These are phyloP conservation scores for Emydoidea blandingii DNA, from an alignment of 2,797 vertebrate species.

Conservation along the genomic window DNA sequence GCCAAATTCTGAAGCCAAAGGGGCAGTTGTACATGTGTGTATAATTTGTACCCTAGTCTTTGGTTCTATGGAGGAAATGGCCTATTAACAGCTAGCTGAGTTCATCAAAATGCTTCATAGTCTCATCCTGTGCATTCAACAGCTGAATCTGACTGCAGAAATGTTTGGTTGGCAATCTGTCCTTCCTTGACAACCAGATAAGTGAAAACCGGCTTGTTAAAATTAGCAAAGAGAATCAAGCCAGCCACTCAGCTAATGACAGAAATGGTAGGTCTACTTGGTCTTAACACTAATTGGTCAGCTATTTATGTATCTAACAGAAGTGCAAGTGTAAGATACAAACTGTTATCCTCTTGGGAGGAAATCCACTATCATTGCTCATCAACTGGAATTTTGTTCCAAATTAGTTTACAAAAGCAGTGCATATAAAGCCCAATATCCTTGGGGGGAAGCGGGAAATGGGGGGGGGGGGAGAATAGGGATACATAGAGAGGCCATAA, in stretches of 20 bases:
- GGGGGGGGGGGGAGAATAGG: background rate
- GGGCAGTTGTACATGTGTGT: background rate
- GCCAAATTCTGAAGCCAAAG: background rate
- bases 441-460: background rate
- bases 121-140: background rate
- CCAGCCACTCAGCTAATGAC: accelerated
- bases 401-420: background rate
- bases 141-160: background rate
- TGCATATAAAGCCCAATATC: background rate
- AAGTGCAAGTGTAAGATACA: background rate
- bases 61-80: background rate
- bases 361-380: background rate
- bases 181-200: background rate
- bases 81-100: background rate
- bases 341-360: background rate
- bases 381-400: background rate
- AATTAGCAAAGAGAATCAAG: constrained; percentile 1
- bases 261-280: background rate
- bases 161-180: background rate
- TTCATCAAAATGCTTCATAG: background rate
- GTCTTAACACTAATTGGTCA: background rate
- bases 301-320: background rate
- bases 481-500: no score
- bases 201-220: constrained; percentile 1
- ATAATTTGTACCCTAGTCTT: background rate